A percentile compares a stretch with the other conserved stretches of the same genome.
Evolutionary conservation across 2,797 vertebrate species (phyloP).

Genomic region (Oryzias dopingdopingensis): DNA sequence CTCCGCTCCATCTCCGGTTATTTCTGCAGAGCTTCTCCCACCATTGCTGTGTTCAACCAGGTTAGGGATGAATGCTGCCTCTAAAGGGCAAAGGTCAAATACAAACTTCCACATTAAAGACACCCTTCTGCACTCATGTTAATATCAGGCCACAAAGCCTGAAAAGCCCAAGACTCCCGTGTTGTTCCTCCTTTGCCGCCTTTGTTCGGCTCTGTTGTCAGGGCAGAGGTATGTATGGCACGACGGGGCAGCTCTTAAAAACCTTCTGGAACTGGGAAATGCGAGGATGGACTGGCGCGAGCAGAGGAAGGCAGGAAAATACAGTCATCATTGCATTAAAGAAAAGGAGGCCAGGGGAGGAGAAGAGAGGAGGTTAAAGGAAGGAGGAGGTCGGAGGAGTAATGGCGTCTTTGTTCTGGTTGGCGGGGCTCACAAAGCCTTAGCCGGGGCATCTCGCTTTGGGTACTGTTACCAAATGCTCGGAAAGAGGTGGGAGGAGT

Average conservation of each 20-base stretch:
- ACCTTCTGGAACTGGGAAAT: slow-evolving; percentile 57
- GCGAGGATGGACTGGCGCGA: slow-evolving; percentile 59
- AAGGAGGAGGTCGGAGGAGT: slow-evolving; percentile 21
- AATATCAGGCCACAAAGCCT: slow-evolving; percentile 58
- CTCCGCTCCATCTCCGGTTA: neutral
- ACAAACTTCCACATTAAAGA: slow-evolving; percentile 10
- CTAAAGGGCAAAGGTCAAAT: slow-evolving; percentile 26
- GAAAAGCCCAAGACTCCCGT: slow-evolving; percentile 37
- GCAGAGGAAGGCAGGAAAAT: slow-evolving; percentile 64
- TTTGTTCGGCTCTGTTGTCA: slow-evolving; percentile 72
- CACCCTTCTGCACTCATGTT: slow-evolving; percentile 37
- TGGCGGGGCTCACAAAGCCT: slow-evolving; percentile 68
- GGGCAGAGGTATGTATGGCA: slow-evolving; percentile 67
- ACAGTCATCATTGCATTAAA: slow-evolving; percentile 66
- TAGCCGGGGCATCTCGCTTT: slow-evolving; percentile 46
- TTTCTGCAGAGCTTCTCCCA: too few relatives aligned
- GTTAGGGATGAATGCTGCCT: slow-evolving; percentile 9
- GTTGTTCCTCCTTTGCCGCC: slow-evolving; percentile 39
- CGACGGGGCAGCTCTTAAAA: slow-evolving; percentile 52
- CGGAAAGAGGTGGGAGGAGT: slow-evolving; percentile 27
- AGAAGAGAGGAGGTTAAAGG: slow-evolving; percentile 33
- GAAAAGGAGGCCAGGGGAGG: slow-evolving; percentile 40
- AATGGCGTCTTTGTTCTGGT: slow-evolving; percentile 74
- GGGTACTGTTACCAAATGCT: slow-evolving; percentile 70
- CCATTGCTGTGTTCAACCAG: too few relatives aligned